Evolutionary conservation across 2,888 invertebrate species (phyloP).

Genomic region (Ephialtes manifestator): DNA sequence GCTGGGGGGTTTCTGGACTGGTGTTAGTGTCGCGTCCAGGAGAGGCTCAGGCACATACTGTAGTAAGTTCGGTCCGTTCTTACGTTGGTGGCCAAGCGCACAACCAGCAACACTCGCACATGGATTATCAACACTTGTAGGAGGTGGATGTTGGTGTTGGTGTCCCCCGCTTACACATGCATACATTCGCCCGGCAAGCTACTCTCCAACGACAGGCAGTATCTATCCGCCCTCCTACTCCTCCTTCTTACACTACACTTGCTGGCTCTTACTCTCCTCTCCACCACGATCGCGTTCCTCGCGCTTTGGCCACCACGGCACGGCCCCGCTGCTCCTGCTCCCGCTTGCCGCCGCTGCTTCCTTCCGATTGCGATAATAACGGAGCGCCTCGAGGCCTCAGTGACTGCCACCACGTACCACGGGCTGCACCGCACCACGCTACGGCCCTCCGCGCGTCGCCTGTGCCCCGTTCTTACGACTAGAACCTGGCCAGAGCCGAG

Average conservation of each 20-base stretch:
- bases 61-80: conserved; percentile 74
- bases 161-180: conserved; percentile 38
- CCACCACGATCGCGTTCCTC: conserved; percentile 71
- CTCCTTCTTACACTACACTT: conserved; percentile 63
- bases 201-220: conserved; percentile 73
- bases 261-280: conserved; percentile 70
- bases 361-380: conserved; percentile 78
- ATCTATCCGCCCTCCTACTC: conserved; percentile 79
- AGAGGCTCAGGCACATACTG: conserved; percentile 71
- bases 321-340: conserved; percentile 65
- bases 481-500: conserved; percentile 1
- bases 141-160: conserved; percentile 17
- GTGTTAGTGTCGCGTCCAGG: conserved; percentile 47
- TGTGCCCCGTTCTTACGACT: conserved; percentile 47
- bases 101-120: conserved; percentile 79
- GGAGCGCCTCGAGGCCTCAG: conserved; percentile 73
- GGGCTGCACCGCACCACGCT: conserved; percentile 66
- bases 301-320: conserved; percentile 70
- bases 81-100: conserved; percentile 77
- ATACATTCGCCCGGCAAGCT: conserved; percentile 52
- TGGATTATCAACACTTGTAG: conserved; percentile 8
- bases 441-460: conserved; percentile 63
- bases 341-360: conserved; percentile 68
- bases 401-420: conserved; percentile 72
- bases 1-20: conserved; percentile 17